Conservation (phyloP, 2,888 invertebrate species). For the Teleiodes luculella region DNA sequence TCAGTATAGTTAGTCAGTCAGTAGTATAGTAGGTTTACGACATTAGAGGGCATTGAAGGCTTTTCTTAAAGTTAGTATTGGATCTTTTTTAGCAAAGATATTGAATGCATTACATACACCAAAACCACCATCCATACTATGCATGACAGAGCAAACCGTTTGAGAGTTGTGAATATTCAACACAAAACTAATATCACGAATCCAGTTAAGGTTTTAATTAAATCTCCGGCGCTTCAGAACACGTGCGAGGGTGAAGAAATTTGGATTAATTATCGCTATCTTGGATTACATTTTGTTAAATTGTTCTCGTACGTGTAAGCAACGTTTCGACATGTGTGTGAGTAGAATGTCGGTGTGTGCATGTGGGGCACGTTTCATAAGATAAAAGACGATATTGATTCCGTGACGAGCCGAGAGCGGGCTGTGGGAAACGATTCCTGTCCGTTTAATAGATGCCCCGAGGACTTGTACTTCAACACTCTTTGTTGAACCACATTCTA, state of each 20-base stretch:
- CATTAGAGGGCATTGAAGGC: too few species aligned
- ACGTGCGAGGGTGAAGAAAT: conserved; percentile 53
- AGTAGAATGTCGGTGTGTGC: conserved; percentile 42
- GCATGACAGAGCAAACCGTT: conserved; percentile 16
- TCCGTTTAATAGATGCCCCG: conserved; percentile 68
- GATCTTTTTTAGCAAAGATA: too few species aligned
- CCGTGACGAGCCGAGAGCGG: conserved; percentile 70
- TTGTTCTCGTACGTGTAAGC: conserved; percentile 36
- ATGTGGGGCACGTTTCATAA: conserved; percentile 72
- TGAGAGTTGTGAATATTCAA: conserved; percentile 34
- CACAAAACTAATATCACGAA: conserved; percentile 46
- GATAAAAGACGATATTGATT: conserved; percentile 78
- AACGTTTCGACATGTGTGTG: conserved; percentile 23
- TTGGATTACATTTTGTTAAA: conserved; percentile 49
- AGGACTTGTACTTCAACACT: conserved; percentile 53
- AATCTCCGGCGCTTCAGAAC: conserved; percentile 53
- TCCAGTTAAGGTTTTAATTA: conserved; percentile 54
- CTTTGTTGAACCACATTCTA: conserved; percentile 46
- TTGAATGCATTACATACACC: too few species aligned
- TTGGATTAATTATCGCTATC: conserved; percentile 62
- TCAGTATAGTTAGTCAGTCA: too few species aligned
- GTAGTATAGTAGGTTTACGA: too few species aligned
- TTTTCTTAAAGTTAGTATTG: too few species aligned
- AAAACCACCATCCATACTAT: conserved; percentile 5
- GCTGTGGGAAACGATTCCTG: conserved; percentile 75